These are phyloP conservation scores for Azemiops feae DNA, from an alignment of 2,113 vertebrate genomes.

Conservation along the genomic window DNA sequence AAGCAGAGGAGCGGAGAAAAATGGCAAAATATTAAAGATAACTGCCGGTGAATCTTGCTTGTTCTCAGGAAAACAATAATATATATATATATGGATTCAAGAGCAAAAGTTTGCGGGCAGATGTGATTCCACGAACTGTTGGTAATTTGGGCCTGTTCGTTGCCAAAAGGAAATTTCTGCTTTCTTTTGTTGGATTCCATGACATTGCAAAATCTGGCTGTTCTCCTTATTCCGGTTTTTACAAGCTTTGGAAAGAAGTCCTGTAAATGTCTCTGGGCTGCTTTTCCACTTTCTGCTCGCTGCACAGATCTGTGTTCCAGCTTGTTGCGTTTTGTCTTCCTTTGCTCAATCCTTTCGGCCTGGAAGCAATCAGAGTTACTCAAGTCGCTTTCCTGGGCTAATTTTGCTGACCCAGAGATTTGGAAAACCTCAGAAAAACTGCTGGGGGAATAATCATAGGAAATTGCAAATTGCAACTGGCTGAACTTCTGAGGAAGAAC, in stretches of 20 bases:
- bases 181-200: slow-evolving; percentile 7
- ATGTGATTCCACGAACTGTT: background rate
- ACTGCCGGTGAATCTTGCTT: no score
- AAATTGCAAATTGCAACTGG: background rate
- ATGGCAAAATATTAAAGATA: background rate
- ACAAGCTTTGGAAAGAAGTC: background rate
- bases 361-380: background rate
- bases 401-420: slow-evolving; percentile 8
- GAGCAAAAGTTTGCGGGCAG: background rate
- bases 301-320: background rate
- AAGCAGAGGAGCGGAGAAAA: background rate
- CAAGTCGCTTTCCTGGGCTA: background rate
- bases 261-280: background rate
- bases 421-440: slow-evolving; percentile 1
- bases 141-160: background rate
- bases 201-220: background rate
- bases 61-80: background rate
- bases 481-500: background rate
- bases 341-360: background rate
- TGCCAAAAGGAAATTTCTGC: background rate
- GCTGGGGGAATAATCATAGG: background rate
- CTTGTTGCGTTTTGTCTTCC: background rate
- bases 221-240: background rate
- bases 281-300: background rate
- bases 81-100: background rate